Base-by-base conservation (phyloP, 2,888 invertebrate species). In the Chrysolina americana region DNA sequence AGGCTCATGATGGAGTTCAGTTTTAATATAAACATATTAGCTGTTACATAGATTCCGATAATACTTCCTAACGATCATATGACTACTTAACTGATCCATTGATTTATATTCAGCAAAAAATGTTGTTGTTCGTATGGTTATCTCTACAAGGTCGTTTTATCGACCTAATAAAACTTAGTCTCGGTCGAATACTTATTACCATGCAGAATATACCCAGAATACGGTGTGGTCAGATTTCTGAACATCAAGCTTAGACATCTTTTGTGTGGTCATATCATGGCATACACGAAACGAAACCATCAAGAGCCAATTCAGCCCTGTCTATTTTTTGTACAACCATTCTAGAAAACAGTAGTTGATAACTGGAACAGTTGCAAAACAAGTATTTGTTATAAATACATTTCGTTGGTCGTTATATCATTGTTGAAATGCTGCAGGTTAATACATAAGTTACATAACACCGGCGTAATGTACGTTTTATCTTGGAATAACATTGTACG, bases 391-490 rank as follows among this genome's bases (percentile, higher is more conserved):
- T 48, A 65, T 17, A 15, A 36, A 50, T 53, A 53, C 41, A 9
- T 48, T 6, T 23, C 17, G 28, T 47, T 13, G 36, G 48, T 68
- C 53, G 66, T 68, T 68, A 68, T 68, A 68, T 68, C 66, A 68
- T 36, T 53, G 66, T 68, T 68, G 13, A 68, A 53, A 53, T 23
- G 48, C 13, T 50, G 66, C 53, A 28, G 66, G 17, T 53, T 6
- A 17, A 28, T 53, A 19, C 65, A 59, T 59, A 15, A 28, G 23
- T 59, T 59, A 28, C 15, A 28, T 23, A 59, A 59, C 13, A 28
- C n/a, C 28, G 13, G 28, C 17, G 53, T 53, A 19, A 68, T 59
- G 56, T 41, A 56, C 41, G 11, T n/a, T 65, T 56, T 23, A 44
- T 44, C 44, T 44, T 4, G 1, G 13, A 44, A 13, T 15, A 44